These are phyloP conservation scores for Eumaeus atala DNA, from an alignment of 1,140 invertebrate genomes.

Conservation along the genomic window DNA sequence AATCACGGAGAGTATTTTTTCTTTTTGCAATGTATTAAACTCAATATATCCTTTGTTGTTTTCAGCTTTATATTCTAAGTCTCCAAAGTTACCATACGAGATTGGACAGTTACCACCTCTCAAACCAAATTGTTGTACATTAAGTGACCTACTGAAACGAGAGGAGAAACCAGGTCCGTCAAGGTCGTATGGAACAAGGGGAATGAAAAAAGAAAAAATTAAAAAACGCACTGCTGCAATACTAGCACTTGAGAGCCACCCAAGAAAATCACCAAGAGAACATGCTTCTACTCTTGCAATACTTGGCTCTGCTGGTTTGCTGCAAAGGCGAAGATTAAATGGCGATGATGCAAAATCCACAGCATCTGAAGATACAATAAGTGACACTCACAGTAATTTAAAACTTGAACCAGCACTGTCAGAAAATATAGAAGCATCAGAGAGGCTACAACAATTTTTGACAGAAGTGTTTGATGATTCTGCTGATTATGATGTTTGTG, in stretches of 20 bases:
- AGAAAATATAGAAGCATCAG: constrained; percentile 54
- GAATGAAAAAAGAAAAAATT: constrained; percentile 61
- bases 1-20: no score
- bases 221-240: constrained; percentile 47
- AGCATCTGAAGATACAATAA: constrained; percentile 63
- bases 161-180: constrained; percentile 58
- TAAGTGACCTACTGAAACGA: constrained; percentile 52
- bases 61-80: constrained; percentile 69
- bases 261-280: constrained; percentile 88
- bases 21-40: no score
- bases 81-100: constrained; percentile 85
- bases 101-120: constrained; percentile 78
- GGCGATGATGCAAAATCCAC: constrained; percentile 64
- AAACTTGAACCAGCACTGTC: constrained; percentile 47
- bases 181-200: constrained; percentile 60
- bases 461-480: constrained; percentile 65
- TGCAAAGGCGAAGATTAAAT: constrained; percentile 71
- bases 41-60: constrained; percentile 31
- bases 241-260: constrained; percentile 74
- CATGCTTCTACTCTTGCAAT: constrained; percentile 89
- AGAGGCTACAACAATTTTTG: constrained; percentile 59
- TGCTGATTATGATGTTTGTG: constrained; percentile 57
- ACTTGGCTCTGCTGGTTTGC: constrained; percentile 77
- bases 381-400: constrained; percentile 49
- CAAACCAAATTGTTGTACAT: constrained; percentile 72